Conservation (phyloP, 2,888 invertebrate species). For the Dasypogon diadema region DNA sequence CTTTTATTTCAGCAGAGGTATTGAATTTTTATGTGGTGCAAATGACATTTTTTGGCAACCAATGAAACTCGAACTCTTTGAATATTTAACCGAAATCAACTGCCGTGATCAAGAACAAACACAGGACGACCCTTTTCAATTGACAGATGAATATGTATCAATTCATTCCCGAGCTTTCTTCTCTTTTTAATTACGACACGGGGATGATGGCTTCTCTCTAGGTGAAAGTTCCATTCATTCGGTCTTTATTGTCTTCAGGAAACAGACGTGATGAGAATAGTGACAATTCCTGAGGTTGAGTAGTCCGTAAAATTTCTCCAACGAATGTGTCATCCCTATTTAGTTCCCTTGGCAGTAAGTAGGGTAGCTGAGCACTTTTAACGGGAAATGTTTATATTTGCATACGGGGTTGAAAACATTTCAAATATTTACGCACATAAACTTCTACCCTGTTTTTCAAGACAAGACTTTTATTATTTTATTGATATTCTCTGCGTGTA, state of each 20-base stretch:
- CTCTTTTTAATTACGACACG: slow-evolving; percentile 20
- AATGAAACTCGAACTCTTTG: neutral
- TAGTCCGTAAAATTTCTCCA: slow-evolving; percentile 12
- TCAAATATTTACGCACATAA: slow-evolving; percentile 52
- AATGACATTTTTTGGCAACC: slow-evolving; percentile 18
- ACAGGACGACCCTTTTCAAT: slow-evolving; percentile 12
- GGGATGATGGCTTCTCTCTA: neutral
- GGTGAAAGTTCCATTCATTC: slow-evolving; percentile 13
- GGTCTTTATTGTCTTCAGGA: slow-evolving; percentile 53
- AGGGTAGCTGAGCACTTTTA: neutral
- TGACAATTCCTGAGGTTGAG: slow-evolving; percentile 42
- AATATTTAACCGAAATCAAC: slow-evolving; percentile 22
- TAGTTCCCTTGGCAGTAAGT: neutral
- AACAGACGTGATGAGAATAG: slow-evolving; percentile 52
- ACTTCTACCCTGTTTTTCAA: slow-evolving; percentile 33
- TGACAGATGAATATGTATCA: slow-evolving; percentile 30
- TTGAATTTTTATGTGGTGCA: slow-evolving; percentile 33
- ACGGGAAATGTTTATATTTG: slow-evolving; percentile 51
- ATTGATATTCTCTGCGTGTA: slow-evolving; percentile 53
- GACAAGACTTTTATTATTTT: slow-evolving; percentile 51
- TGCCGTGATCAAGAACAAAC: slow-evolving; percentile 1
- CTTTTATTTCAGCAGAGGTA: neutral
- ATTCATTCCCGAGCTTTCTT: slow-evolving; percentile 9
- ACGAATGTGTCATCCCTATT: slow-evolving; percentile 48
- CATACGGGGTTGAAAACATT: slow-evolving; percentile 49